Percentiles rank a stretch among this genome's conserved stretches.
Evolutionary conservation across 2,113 vertebrate species (phyloP).

Genomic region (Merops nubicus): DNA sequence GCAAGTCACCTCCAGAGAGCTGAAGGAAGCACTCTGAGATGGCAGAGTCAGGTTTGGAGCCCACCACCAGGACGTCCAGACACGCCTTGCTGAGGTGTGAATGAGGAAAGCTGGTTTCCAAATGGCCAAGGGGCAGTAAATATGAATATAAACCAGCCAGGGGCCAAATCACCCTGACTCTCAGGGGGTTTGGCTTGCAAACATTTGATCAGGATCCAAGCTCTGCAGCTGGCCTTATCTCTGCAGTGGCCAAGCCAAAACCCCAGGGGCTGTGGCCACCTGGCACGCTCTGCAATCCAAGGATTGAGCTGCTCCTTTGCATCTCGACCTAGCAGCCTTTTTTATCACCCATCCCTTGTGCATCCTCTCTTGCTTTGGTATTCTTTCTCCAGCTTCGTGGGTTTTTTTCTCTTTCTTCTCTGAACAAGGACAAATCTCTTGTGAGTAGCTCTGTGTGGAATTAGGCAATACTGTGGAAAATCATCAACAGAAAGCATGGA

Average conservation of each 20-base stretch:
- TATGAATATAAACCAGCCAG: conserved; percentile 24
- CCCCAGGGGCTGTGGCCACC: conserved; percentile 20
- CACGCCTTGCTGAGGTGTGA: conserved; percentile 6
- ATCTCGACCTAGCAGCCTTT: neutral
- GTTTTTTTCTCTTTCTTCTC: neutral
- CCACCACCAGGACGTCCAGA: neutral
- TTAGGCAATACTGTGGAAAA: neutral
- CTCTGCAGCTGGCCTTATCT: conserved; percentile 64
- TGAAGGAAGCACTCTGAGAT: neutral
- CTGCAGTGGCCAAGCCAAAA: conserved; percentile 43
- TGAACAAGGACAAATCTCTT: neutral
- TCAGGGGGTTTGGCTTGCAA: conserved; percentile 12
- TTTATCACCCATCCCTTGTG: neutral
- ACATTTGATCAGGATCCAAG: conserved; percentile 42
- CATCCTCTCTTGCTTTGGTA: neutral
- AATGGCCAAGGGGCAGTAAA: conserved; percentile 41
- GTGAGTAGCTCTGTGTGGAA: neutral
- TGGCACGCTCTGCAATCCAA: neutral
- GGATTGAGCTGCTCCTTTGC: neutral
- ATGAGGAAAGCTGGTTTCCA: conserved; percentile 31
- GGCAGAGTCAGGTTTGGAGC: neutral
- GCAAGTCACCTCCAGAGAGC: neutral
- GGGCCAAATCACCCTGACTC: conserved; percentile 11
- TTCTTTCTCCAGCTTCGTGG: neutral
- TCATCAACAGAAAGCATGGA: neutral